Conservation (phyloP, 92 coral and sea anemone genomes). For the Virgularia gustaviana region DNA sequence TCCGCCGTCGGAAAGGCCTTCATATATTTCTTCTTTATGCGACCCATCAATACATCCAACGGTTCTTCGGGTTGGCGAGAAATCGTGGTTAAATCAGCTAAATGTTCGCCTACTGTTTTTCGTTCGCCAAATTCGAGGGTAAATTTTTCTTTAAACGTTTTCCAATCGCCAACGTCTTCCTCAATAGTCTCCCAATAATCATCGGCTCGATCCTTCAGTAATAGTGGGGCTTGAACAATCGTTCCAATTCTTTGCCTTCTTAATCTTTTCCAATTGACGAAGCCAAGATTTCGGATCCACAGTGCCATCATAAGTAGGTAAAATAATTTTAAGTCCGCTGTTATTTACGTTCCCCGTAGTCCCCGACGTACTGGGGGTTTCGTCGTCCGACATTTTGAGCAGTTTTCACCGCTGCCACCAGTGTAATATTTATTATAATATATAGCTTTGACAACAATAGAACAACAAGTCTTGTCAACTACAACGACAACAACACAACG, state of each 20-base stretch:
- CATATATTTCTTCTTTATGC: constrained; percentile 27
- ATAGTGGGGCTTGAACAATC: constrained; percentile 40
- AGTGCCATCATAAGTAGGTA: constrained; percentile 46
- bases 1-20: constrained; percentile 35
- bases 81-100: constrained; percentile 33
- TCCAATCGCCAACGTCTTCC: constrained; percentile 30
- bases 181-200: constrained; percentile 52
- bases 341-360: not conserved
- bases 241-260: constrained; percentile 47
- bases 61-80: constrained; percentile 32
- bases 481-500: not conserved
- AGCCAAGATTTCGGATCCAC: constrained; percentile 47
- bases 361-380: not conserved
- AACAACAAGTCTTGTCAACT: no score
- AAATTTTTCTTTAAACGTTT: constrained; percentile 49
- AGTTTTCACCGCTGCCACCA: constrained; percentile 37
- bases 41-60: constrained; percentile 41
- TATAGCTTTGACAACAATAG: not conserved
- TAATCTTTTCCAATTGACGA: constrained; percentile 46
- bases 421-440: not conserved
- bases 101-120: constrained; percentile 50
- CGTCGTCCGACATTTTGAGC: not conserved
- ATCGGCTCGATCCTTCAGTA: constrained; percentile 44
- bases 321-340: constrained; percentile 38
- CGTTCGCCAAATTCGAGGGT: constrained; percentile 43